Percentiles rank a stretch among this genome's conserved stretches.
Conservation (phyloP, 2,888 invertebrate species). For the Diadegma fenestrale region DNA sequence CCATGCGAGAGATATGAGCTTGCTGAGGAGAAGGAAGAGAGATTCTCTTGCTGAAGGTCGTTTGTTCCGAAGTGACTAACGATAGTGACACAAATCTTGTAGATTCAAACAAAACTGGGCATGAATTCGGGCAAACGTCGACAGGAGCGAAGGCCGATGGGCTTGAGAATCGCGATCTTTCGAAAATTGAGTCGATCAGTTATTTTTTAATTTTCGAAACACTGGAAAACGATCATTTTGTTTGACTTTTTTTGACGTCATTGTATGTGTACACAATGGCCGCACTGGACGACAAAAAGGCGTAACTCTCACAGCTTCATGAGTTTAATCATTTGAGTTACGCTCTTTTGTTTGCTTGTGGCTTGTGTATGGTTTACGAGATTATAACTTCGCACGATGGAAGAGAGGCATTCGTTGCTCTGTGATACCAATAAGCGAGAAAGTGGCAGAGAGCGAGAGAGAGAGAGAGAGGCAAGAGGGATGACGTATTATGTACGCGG, state of each 20-base stretch:
- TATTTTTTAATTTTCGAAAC: no score
- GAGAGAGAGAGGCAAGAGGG: slow-evolving; percentile 9
- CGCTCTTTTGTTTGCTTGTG: slow-evolving; percentile 33
- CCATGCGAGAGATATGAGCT: slow-evolving; percentile 22
- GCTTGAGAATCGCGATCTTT: no score
- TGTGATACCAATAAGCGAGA: neutral
- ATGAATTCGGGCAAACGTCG: neutral
- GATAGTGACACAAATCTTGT: slow-evolving; percentile 49
- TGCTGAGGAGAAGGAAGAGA: neutral
- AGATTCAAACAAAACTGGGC: slow-evolving; percentile 40
- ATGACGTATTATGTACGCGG: slow-evolving; percentile 30
- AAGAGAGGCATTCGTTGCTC: slow-evolving; percentile 32
- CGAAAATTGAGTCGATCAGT: no score
- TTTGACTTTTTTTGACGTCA: no score
- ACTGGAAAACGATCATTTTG: no score
- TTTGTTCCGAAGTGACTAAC: slow-evolving; percentile 50
- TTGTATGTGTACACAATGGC: no score
- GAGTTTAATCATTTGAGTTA: neutral
- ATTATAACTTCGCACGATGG: slow-evolving; percentile 2
- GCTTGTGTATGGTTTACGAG: neutral
- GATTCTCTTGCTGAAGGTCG: slow-evolving; percentile 34
- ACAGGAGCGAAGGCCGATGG: no score
- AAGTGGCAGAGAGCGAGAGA: neutral
- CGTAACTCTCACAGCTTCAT: neutral
- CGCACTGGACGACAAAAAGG: neutral